Conservation (phyloP, 2,888 invertebrate genomes). For the Buathra laborator region DNA sequence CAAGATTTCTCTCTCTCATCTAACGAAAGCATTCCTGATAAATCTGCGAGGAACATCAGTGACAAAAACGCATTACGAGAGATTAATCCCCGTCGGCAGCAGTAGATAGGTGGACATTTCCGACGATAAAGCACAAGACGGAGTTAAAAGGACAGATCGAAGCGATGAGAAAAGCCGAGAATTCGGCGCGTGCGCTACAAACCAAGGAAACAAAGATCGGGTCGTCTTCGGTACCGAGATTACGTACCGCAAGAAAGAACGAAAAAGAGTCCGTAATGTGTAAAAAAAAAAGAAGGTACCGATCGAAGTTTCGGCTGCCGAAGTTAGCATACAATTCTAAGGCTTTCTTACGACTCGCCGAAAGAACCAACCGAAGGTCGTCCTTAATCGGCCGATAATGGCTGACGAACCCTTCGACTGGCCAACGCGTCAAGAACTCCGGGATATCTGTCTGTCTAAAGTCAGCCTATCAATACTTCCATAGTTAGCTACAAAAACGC, state of each 20-base stretch:
- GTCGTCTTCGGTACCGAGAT: slow-evolving; percentile 6
- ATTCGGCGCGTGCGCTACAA: not conserved
- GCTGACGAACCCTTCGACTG: slow-evolving; percentile 55
- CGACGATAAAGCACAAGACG: not conserved
- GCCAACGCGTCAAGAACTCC: slow-evolving; percentile 17
- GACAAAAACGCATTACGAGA: slow-evolving; percentile 70
- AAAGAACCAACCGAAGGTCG: slow-evolving; percentile 29
- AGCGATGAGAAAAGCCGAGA: not conserved
- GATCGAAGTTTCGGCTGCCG: slow-evolving; percentile 3
- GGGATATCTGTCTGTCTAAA: slow-evolving; percentile 36
- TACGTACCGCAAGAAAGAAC: not conserved
- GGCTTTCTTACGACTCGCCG: slow-evolving; percentile 9
- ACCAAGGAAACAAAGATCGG: slow-evolving; percentile 21
- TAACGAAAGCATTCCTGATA: not conserved
- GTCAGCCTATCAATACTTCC: slow-evolving; percentile 26
- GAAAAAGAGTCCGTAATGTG: not conserved
- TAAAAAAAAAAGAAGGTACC: slow-evolving; percentile 9
- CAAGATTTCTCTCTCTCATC: slow-evolving; percentile 18
- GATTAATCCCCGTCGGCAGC: slow-evolving; percentile 70
- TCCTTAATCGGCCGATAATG: slow-evolving; percentile 68
- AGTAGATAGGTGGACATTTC: slow-evolving; percentile 6
- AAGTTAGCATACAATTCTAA: slow-evolving; percentile 5
- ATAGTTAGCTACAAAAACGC: slow-evolving; percentile 43
- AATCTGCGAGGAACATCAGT: slow-evolving; percentile 15
- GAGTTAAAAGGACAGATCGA: not conserved